Evolutionary conservation across 2,888 invertebrate genomes (phyloP).

Genomic region (Aphodius sticticus): DNA sequence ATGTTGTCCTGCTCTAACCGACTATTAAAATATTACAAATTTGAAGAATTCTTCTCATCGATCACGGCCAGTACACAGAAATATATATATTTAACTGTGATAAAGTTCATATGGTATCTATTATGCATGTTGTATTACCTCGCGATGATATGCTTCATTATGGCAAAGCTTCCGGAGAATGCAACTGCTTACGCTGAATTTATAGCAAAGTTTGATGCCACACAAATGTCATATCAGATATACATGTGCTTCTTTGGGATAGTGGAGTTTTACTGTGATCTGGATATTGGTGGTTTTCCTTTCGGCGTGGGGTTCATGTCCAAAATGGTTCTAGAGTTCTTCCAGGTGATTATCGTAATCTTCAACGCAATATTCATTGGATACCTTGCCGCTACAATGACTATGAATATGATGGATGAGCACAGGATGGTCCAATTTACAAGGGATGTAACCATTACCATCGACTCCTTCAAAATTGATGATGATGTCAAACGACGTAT

Average conservation of each 20-base stretch:
- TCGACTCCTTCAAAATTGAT: constrained; percentile 63
- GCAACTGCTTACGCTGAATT: not conserved
- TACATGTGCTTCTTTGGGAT: constrained; percentile 10
- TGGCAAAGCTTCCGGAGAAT: constrained; percentile 14
- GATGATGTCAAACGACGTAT: constrained; percentile 55
- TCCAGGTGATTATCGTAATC: constrained; percentile 21
- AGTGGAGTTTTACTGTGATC: constrained; percentile 18
- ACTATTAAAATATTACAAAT: constrained; percentile 42
- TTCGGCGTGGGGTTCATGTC: constrained; percentile 19
- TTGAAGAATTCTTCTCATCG: constrained; percentile 33
- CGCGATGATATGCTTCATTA: constrained; percentile 24
- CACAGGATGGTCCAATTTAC: constrained; percentile 26
- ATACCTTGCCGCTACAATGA: constrained; percentile 61
- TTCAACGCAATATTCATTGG: constrained; percentile 31
- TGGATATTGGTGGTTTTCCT: constrained; percentile 23
- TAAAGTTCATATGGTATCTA: constrained; percentile 28
- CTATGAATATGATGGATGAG: constrained; percentile 56
- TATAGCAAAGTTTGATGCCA: constrained; percentile 11
- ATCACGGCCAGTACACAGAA: constrained; percentile 7
- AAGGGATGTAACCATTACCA: constrained; percentile 59
- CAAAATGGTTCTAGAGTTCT: constrained; percentile 17
- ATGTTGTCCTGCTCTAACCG: constrained; percentile 38
- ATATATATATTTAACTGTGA: constrained; percentile 26
- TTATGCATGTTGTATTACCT: constrained; percentile 28
- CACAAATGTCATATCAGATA: not conserved